Evolutionary conservation across 2,797 vertebrate genomes (phyloP).

Genomic region (Paramormyrops hopkinsi): DNA sequence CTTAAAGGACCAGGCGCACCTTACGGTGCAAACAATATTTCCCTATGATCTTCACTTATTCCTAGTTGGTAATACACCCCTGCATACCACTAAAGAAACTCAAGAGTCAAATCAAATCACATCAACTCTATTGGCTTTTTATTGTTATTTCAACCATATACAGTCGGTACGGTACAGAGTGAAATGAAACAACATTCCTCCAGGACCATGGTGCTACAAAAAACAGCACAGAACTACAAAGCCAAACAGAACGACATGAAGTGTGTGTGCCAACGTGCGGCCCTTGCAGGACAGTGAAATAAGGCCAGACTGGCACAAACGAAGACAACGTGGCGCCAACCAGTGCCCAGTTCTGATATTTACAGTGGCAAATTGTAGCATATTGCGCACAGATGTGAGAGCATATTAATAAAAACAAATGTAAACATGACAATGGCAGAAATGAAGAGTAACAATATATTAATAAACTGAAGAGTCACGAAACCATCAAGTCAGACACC

Average conservation of each 20-base stretch:
- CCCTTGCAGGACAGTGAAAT: not conserved
- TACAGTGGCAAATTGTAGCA: not conserved
- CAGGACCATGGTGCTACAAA: not conserved
- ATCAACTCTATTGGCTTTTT: not conserved
- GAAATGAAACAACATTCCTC: not conserved
- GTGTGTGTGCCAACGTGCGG: not conserved
- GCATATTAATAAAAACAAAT: not conserved
- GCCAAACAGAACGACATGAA: not conserved
- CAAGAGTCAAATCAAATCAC: not conserved
- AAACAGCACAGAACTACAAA: not conserved
- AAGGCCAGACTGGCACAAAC: not conserved
- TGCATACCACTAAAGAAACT: not conserved
- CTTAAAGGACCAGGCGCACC: not conserved
- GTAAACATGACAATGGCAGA: not conserved
- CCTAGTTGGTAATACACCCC: not conserved
- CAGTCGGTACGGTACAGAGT: not conserved
- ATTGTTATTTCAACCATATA: not conserved
- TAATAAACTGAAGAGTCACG: not conserved
- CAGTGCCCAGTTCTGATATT: not conserved
- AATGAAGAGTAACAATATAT: not conserved
- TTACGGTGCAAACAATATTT: not conserved
- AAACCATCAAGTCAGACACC: not conserved
- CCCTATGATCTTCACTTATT: not conserved
- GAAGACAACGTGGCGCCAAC: not conserved
- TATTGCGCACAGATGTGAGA: not conserved